A percentile compares a stretch with the other conserved stretches of the same genome.
phyloP scores from a whole-genome alignment of 1,140 invertebrate species.

The Nephotettix cincticeps region DNA sequence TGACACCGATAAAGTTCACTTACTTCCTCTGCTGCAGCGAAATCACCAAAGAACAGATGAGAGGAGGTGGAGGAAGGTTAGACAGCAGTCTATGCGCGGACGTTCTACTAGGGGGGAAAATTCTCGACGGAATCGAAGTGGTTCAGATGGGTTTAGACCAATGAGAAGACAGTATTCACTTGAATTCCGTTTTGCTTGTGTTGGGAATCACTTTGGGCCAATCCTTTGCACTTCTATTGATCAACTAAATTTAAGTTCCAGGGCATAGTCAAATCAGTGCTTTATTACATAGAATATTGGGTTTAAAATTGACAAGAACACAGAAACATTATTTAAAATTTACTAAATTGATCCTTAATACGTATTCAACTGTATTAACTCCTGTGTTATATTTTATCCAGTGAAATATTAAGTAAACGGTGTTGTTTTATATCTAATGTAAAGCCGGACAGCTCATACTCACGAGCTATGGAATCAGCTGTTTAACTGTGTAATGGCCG shows the following conservation, averaged over 20 bases:
- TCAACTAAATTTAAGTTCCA: constrained; percentile 47
- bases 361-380: no score
- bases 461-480: constrained; percentile 35
- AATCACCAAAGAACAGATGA: constrained; percentile 64
- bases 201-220: constrained; percentile 39
- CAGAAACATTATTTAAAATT: no score
- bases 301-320: no score
- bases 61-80: constrained; percentile 49
- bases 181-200: constrained; percentile 29
- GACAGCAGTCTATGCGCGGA: constrained; percentile 3
- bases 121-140: constrained; percentile 13
- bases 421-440: no score
- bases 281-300: neutral
- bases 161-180: constrained; percentile 9
- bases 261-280: neutral
- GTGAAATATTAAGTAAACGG: no score
- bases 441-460: neutral
- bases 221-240: constrained; percentile 46
- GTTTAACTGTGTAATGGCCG: constrained; percentile 64
- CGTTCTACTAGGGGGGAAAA: neutral
- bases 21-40: constrained; percentile 33
- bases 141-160: no score
- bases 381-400: no score
- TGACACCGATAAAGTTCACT: constrained; percentile 25
- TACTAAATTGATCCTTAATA: no score